These are phyloP conservation scores for Gopherus flavomarginatus DNA, from an alignment of 2,113 vertebrate species.

Conservation along the genomic window DNA sequence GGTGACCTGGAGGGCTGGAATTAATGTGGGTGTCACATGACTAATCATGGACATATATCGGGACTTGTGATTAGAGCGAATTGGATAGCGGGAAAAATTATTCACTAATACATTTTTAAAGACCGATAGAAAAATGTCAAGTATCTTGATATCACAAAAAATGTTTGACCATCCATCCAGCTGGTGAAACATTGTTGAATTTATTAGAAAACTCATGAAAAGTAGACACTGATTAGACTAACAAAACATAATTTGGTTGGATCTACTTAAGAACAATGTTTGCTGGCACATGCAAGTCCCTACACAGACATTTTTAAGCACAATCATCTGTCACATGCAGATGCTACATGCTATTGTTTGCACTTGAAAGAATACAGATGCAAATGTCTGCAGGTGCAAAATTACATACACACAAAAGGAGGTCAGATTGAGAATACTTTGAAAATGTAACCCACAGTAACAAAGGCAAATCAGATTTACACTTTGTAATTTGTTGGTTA, in stretches of 20 bases:
- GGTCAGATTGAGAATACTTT: background rate
- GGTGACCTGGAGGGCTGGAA: constrained; percentile 44
- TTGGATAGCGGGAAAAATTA: background rate
- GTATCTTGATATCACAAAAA: constrained; percentile 3
- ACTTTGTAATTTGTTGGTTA: background rate
- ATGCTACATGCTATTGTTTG: background rate
- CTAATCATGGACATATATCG: rapidly evolving
- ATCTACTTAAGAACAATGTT: background rate
- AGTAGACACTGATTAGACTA: background rate
- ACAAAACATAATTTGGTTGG: background rate
- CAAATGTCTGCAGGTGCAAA: background rate
- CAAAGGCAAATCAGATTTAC: background rate
- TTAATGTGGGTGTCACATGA: constrained; percentile 28
- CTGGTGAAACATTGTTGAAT: background rate
- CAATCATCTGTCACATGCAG: background rate
- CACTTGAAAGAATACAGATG: background rate
- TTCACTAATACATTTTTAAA: constrained; percentile 5
- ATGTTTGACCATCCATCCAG: background rate
- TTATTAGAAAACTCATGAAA: background rate
- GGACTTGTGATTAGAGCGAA: background rate
- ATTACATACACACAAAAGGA: background rate
- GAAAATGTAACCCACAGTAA: background rate
- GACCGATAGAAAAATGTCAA: constrained; percentile 4
- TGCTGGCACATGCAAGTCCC: background rate
- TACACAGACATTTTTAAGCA: background rate